phyloP scores from a whole-genome alignment of 2,113 vertebrate genomes.

The Psophia crepitans region DNA sequence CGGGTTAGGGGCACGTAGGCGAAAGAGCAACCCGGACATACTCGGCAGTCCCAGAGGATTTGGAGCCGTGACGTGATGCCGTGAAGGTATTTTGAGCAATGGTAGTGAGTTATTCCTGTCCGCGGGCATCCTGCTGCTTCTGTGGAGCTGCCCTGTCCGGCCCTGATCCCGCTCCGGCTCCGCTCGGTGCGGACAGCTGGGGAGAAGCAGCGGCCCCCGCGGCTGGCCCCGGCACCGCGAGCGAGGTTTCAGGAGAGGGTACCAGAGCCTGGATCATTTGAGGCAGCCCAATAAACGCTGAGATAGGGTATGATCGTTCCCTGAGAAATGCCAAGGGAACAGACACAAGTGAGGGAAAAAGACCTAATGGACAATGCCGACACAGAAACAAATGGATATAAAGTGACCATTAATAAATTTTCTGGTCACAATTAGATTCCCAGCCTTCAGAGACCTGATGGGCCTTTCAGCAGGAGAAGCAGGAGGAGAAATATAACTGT shows the following conservation, averaged over 20 bases:
- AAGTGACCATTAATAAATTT: not conserved
- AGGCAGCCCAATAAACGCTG: not conserved
- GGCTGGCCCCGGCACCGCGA: accelerated
- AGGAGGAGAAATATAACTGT: accelerated
- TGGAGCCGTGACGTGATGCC: not conserved
- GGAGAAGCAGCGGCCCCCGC: not conserved
- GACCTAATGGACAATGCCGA: not conserved
- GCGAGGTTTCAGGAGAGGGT: not conserved
- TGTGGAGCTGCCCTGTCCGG: not conserved
- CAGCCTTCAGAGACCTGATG: not conserved
- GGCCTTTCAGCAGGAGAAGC: not conserved
- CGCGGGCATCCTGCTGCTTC: not conserved
- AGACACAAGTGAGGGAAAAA: not conserved
- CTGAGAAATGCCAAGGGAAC: not conserved
- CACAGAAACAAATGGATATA: not conserved
- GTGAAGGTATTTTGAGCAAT: not conserved
- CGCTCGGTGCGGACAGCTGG: accelerated
- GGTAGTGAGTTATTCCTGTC: not conserved
- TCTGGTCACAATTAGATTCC: not conserved
- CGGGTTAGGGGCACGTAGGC: accelerated
- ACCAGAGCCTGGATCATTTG: not conserved
- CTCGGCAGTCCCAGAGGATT: not conserved
- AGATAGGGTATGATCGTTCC: not conserved
- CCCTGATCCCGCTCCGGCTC: not conserved
- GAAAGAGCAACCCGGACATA: not conserved